Evolutionary conservation across 2,888 invertebrate genomes (phyloP).

Genomic region (Philopedon plagiatum): DNA sequence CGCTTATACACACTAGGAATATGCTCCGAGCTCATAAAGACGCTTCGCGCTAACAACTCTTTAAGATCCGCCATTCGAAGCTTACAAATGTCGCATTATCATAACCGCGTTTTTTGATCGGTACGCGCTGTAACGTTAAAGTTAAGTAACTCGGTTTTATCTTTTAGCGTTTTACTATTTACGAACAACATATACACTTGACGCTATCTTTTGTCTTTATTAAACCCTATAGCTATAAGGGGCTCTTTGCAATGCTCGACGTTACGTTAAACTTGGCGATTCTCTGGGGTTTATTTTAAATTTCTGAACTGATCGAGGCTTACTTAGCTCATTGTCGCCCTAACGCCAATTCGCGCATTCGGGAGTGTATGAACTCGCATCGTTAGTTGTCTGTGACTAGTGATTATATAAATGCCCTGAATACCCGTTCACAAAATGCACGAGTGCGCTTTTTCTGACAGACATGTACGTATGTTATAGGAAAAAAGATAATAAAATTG

Average conservation of each 20-base stretch:
- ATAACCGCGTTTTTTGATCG: constrained; percentile 41
- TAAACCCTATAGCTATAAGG: constrained; percentile 2
- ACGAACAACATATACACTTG: constrained; percentile 38
- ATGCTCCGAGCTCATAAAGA: constrained; percentile 31
- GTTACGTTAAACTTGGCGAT: too few species aligned
- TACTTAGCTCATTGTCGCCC: too few species aligned
- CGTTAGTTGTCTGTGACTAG: too few species aligned
- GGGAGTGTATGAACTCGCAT: too few species aligned
- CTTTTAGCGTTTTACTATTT: constrained; percentile 38
- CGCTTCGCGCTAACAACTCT: constrained; percentile 41
- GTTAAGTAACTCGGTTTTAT: constrained; percentile 45
- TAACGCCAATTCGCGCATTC: too few species aligned
- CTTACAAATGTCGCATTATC: constrained; percentile 45
- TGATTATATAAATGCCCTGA: too few species aligned
- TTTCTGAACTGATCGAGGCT: too few species aligned
- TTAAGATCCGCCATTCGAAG: constrained; percentile 34
- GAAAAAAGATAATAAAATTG: too few species aligned
- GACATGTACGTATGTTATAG: too few species aligned
- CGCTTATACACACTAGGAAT: constrained; percentile 30
- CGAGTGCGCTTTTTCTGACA: too few species aligned
- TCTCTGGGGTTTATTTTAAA: too few species aligned
- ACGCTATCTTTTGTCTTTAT: constrained; percentile 25
- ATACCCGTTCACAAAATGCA: too few species aligned
- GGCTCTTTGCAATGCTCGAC: background rate
- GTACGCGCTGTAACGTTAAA: constrained; percentile 24